Evolutionary conservation across 2,888 invertebrate genomes (phyloP).

Genomic region (Frankliniella fusca): DNA sequence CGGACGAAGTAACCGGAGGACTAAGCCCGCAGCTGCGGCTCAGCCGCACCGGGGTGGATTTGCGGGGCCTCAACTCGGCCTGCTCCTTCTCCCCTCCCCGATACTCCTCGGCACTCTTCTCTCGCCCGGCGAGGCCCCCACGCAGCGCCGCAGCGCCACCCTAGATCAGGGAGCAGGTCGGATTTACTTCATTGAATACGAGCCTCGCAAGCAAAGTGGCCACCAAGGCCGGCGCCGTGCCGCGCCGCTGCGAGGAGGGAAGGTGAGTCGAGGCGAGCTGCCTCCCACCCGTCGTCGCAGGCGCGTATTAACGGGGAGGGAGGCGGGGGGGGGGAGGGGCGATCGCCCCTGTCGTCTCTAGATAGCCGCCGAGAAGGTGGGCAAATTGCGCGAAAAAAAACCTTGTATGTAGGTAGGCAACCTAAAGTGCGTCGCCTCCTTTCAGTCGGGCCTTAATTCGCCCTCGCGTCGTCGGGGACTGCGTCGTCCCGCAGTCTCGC

Average conservation of each 20-base stretch:
- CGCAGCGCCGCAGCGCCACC: background rate
- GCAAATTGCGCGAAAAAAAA: too few relatives aligned
- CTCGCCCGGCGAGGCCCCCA: background rate
- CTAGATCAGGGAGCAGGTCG: background rate
- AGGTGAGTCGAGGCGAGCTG: background rate
- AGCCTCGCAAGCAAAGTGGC: background rate
- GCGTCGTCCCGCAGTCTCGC: too few relatives aligned
- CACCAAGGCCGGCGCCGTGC: background rate
- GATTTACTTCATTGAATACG: conserved; percentile 4
- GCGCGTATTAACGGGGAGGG: too few relatives aligned
- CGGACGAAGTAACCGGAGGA: background rate
- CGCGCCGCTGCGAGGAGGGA: background rate
- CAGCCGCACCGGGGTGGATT: background rate
- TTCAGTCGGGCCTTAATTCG: too few relatives aligned
- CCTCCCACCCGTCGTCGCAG: background rate
- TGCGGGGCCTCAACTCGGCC: background rate
- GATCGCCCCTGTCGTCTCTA: too few relatives aligned
- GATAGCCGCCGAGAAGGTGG: too few relatives aligned
- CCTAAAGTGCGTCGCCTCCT: too few relatives aligned
- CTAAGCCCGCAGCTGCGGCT: background rate
- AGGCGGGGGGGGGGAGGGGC: too few relatives aligned
- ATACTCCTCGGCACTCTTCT: background rate
- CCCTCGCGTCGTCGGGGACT: too few relatives aligned
- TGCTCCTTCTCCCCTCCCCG: background rate
- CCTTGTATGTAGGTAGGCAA: too few relatives aligned